Percentiles rank a stretch among this genome's conserved stretches.
Evolutionary conservation across 2,888 invertebrate genomes (phyloP).

Genomic region (Hirudinaria manillensis): DNA sequence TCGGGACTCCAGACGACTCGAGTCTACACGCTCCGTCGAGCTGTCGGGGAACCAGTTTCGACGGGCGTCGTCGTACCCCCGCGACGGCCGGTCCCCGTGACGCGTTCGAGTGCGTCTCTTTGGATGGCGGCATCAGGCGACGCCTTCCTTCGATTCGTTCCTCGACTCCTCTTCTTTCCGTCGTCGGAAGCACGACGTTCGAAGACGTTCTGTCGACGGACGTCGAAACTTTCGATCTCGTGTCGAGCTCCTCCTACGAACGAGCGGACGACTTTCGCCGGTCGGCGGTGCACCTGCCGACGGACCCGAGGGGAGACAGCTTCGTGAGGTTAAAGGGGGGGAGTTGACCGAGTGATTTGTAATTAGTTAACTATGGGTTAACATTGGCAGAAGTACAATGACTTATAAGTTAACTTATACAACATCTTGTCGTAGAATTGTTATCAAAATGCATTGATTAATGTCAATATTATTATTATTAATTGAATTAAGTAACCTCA

Average conservation of each 20-base stretch:
- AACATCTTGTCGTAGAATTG: too few species aligned
- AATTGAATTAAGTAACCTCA: too few species aligned
- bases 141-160: background rate
- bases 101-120: background rate
- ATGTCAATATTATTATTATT: too few species aligned
- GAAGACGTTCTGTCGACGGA: background rate
- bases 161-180: conserved; percentile 24
- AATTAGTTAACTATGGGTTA: background rate
- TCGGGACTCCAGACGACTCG: conserved; percentile 5
- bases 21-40: background rate
- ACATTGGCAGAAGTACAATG: too few species aligned
- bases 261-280: background rate
- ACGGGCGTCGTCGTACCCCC: background rate
- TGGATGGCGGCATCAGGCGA: conserved; percentile 7
- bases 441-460: too few species aligned
- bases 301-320: background rate
- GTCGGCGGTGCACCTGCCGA: background rate
- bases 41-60: background rate
- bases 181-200: background rate
- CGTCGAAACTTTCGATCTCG: background rate
- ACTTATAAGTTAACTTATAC: too few species aligned
- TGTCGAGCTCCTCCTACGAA: background rate
- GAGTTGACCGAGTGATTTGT: background rate
- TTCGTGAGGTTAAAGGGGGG: background rate
- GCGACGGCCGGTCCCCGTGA: background rate